Base-by-base conservation (phyloP, 2,797 vertebrate species). In the Gephyroberyx darwinii region DNA sequence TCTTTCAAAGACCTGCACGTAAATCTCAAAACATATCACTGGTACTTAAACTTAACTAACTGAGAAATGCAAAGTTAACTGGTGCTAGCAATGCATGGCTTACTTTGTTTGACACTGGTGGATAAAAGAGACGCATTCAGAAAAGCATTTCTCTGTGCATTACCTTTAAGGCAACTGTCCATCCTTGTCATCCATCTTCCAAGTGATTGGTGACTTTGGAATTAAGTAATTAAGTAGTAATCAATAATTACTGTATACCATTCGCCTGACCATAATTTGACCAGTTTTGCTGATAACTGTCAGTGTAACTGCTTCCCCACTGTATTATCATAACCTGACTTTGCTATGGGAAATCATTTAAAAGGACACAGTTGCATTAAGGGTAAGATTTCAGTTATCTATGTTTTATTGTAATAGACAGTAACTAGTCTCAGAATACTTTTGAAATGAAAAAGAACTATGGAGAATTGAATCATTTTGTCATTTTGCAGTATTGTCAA, bases 401-500 rank as follows among this genome's bases (percentile, higher is more conserved):
- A 45, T 63, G 33, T 70, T 78, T 72, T 65, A 16, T 66, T 81
- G 66, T 77, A 57, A 58, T 65, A 58, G 61, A 35, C 58, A 72
- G 31, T 65, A 31, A 70, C 69, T 71, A 71, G 60, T 75, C 73
- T 82, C 48, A 75, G 19, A 84, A 69, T 64, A 31, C 53, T 48
- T 69, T 48, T 77, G 33, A 69, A 69, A 57, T 52, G 16, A 57
- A 53, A 65, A 71, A 45, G 8, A 81, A 19, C 48, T 68, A 41
- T 70, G 75, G 61, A 83, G 84, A 89, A 86, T 73, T 89, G 63
- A 87, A 93, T 90, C 94, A 93, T 90, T 95, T 96, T 96, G 96
- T 98, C 96, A 99, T 95, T 98, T 94, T 97, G 90, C 95, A 98
- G 97, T 99, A 96, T 98, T 99, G 95, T 99, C 95, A 96, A 98